Evolutionary conservation across 2,113 vertebrate species (phyloP).

Genomic region (Thymallus thymallus): DNA sequence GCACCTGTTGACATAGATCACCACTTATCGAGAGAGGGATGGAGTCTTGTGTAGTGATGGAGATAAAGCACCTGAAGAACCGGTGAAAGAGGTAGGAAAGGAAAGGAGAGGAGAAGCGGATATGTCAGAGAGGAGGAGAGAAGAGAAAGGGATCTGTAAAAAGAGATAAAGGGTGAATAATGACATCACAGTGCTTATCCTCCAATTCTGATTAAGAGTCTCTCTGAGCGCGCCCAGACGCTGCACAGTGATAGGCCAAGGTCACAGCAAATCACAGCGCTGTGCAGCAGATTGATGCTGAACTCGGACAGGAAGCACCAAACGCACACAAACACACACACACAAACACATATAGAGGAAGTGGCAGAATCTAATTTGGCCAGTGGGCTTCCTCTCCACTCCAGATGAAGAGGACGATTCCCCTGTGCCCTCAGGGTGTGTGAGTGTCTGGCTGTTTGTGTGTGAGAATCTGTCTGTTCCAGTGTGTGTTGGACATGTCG

Average conservation of each 20-base stretch:
- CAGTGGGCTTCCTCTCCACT: conserved; percentile 26
- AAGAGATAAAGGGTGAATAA: conserved; percentile 42
- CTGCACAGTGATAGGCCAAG: conserved; percentile 62
- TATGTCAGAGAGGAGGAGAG: no score
- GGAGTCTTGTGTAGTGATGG: background rate
- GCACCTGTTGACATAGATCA: no score
- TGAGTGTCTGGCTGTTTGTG: conserved; percentile 20
- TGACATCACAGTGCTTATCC: conserved; percentile 53
- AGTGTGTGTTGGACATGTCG: background rate
- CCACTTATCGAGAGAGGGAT: background rate
- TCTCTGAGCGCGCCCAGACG: conserved; percentile 47
- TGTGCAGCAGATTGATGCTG: conserved; percentile 60
- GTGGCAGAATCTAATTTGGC: no score
- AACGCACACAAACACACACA: no score
- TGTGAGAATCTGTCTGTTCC: background rate
- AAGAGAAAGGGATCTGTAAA: conserved; percentile 21
- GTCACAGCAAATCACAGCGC: conserved; percentile 58
- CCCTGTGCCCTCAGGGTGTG: conserved; percentile 33
- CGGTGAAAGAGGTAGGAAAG: conserved; percentile 18
- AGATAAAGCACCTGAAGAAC: background rate
- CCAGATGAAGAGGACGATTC: conserved; percentile 54
- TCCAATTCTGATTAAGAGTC: conserved; percentile 63
- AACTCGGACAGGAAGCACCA: conserved; percentile 56
- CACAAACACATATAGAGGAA: no score
- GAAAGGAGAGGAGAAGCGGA: conserved; percentile 45